Evolutionary conservation across 2,888 invertebrate species (phyloP).

Genomic region (Anthophora plumipes): DNA sequence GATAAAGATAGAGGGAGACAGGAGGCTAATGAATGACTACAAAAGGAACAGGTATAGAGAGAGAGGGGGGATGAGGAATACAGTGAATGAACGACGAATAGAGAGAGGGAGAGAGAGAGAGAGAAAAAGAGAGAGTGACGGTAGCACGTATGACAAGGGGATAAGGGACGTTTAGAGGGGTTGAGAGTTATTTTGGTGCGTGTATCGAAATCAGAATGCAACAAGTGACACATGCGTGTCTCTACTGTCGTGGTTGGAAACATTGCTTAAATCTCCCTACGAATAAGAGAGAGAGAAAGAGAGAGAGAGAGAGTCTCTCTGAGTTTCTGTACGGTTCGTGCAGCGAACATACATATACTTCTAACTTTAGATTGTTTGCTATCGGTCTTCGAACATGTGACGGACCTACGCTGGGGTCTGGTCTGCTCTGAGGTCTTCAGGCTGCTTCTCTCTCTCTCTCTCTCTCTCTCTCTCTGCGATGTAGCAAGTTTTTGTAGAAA

Average conservation of each 20-base stretch:
- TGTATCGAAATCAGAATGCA: conserved; percentile 81
- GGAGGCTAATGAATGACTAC: conserved; percentile 71
- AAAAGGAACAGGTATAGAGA: conserved; percentile 70
- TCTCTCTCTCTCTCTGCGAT: no score
- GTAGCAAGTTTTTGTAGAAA: not conserved
- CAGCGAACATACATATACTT: conserved; percentile 52
- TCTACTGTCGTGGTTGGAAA: conserved; percentile 61
- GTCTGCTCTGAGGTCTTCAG: not conserved
- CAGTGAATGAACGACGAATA: conserved; percentile 32
- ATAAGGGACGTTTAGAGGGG: conserved; percentile 48
- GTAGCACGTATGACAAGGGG: conserved; percentile 60
- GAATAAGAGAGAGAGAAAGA: no score
- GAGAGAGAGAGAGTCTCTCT: not conserved
- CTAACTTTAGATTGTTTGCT: conserved; percentile 55
- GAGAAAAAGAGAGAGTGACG: conserved; percentile 25
- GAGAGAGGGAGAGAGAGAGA: conserved; percentile 46
- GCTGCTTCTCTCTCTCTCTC: no score
- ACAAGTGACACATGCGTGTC: conserved; percentile 78
- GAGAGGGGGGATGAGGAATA: not conserved
- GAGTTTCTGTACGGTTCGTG: conserved; percentile 36
- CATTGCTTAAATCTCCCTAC: conserved; percentile 56
- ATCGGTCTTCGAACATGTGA: conserved; percentile 40
- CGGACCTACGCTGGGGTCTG: conserved; percentile 21
- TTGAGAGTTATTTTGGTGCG: conserved; percentile 78
- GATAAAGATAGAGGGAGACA: conserved; percentile 39